Evolutionary conservation across 2,797 vertebrate genomes (phyloP), one percentile per base, ranked within the genome.

Genomic region (Pseudochirops cupreus): DNA sequence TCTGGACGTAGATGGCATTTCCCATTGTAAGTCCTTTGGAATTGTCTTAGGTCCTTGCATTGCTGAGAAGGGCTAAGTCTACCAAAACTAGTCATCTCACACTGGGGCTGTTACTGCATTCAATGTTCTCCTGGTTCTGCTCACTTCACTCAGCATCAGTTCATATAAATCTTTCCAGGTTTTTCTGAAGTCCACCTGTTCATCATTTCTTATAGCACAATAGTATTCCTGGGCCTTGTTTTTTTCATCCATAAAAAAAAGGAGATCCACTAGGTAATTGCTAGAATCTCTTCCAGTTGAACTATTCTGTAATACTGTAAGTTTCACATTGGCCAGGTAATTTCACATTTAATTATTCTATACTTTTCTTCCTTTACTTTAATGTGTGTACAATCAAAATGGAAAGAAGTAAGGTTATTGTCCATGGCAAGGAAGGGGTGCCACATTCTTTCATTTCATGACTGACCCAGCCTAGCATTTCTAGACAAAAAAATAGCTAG

Each of bases 401-500:
- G 33, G 10, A 14, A 3, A 10, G 7, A 46, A 46, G 6, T 14
- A 82, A 18, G 21, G 7, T 82, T 82, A 46, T 46, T 82, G n/a
- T 24, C 1, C n/a, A 24, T 39, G 67, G 18, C n/a, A 82, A 82
- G 18, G 21, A 18, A 46, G 21, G 2, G 39, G n/a, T 82, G n/a
- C n/a, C 67, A 82, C 5, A 46, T 82, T 24, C 2, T 82, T 82
- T 82, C 21, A 24, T 74, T 39, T 74, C 67, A 46, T 46, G n/a
- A 82, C 18, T 82, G n/a, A 21, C 67, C 7, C 18, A 82, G n/a
- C n/a, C 14, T 74, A 74, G n/a, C 16, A 39, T 74, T 39, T 39
- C 11, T 96, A 93, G 14, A 53, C 91, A 56, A 24, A 96, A 97
- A 98, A 96, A 98, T 96, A 97, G 93, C 93, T 91, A 95, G n/a